A percentile compares a stretch with the other conserved stretches of the same genome.
These are phyloP conservation scores for Plagodis pulveraria DNA, from an alignment of 2,888 invertebrate genomes.

Conservation along the genomic window DNA sequence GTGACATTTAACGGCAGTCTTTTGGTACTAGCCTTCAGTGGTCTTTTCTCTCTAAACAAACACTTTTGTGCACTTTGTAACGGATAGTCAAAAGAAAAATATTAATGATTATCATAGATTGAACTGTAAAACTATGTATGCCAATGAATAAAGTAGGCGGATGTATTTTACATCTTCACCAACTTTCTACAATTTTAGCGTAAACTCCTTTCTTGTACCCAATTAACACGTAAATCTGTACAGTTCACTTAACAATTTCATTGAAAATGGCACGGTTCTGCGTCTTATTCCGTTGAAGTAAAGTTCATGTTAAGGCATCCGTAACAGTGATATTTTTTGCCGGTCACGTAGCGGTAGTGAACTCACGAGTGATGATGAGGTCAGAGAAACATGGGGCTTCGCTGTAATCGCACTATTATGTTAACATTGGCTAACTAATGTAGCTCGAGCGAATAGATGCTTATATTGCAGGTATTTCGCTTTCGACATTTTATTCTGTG, in stretches of 20 bases:
- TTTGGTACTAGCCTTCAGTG: too few species aligned
- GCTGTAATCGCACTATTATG: conserved; percentile 41
- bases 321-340: conserved; percentile 52
- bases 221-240: conserved; percentile 36
- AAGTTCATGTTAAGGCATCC: conserved; percentile 13
- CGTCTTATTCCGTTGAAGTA: conserved; percentile 22
- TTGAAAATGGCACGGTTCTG: not conserved
- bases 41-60: too few species aligned
- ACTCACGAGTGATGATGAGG: conserved; percentile 55
- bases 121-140: too few species aligned
- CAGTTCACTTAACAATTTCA: conserved; percentile 16
- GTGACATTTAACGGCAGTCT: too few species aligned
- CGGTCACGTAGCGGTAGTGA: conserved; percentile 75
- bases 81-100: too few species aligned
- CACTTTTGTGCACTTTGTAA: too few species aligned
- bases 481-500: too few species aligned
- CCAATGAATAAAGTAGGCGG: conserved; percentile 9
- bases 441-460: conserved; percentile 33
- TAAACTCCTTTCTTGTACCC: conserved; percentile 31
- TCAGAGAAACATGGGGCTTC: conserved; percentile 51
- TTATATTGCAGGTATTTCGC: conserved; percentile 25
- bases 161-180: conserved; percentile 18
- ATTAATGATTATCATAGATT: too few species aligned
- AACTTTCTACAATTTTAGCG: conserved; percentile 36
- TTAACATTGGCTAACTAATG: conserved; percentile 31